A percentile compares a stretch with the other conserved stretches of the same genome.
Conservation (phyloP, 2,113 vertebrate species). For the Anolis carolinensis region DNA sequence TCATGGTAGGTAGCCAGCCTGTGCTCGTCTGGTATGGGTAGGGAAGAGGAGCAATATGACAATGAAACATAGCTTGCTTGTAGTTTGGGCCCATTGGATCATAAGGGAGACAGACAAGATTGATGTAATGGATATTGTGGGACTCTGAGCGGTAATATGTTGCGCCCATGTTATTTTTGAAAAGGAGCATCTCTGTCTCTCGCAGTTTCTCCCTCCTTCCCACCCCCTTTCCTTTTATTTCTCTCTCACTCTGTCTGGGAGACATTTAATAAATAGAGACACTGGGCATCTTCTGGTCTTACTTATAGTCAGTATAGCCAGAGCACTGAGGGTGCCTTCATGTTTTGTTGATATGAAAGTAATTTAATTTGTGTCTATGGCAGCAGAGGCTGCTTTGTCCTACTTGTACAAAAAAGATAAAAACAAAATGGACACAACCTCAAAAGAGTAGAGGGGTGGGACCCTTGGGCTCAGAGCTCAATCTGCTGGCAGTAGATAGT, state of each 20-base stretch:
- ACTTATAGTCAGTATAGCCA: too few species aligned
- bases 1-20: constrained; percentile 65
- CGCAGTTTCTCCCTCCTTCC: too few species aligned
- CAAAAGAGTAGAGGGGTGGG: neutral
- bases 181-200: neutral
- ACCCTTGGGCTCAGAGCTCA: neutral
- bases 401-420: neutral
- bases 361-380: neutral
- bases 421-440: neutral
- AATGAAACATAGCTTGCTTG: neutral
- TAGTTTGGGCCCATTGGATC: neutral
- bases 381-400: neutral
- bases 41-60: neutral
- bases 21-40: neutral
- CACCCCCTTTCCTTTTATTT: neutral
- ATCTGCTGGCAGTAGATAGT: neutral
- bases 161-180: neutral
- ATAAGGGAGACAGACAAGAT: neutral
- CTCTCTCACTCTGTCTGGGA: neutral
- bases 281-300: neutral
- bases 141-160: neutral
- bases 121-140: neutral
- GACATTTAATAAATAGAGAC: neutral
- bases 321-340: neutral
- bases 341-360: neutral